Evolutionary conservation across 2,888 invertebrate species (phyloP).

Genomic region (Magallana nippona): DNA sequence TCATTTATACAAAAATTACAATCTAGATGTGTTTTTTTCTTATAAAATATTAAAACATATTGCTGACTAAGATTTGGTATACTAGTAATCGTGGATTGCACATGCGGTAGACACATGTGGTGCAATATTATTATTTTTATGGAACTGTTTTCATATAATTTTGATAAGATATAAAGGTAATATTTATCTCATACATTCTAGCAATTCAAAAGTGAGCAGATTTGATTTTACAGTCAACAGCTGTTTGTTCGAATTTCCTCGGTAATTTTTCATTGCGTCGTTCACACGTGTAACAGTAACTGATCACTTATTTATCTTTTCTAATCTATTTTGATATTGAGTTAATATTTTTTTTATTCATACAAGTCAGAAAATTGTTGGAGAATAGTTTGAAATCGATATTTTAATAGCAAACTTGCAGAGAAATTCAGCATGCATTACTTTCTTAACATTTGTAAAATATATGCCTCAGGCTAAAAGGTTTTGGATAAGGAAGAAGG

Average conservation of each 20-base stretch:
- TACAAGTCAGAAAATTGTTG: too few species aligned
- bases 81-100: not conserved
- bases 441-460: too few species aligned
- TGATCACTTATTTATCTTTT: not conserved
- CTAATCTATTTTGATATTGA: too few species aligned
- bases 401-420: too few species aligned
- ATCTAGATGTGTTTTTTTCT: not conserved
- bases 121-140: not conserved
- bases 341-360: too few species aligned
- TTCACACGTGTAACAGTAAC: not conserved
- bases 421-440: too few species aligned
- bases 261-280: not conserved
- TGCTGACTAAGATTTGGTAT: not conserved
- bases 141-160: too few species aligned
- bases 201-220: not conserved
- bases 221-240: not conserved
- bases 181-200: not conserved
- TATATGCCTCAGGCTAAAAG: too few species aligned
- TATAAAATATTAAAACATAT: not conserved
- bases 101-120: conserved; percentile 28
- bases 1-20: not conserved
- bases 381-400: too few species aligned
- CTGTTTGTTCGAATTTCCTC: conserved; percentile 15
- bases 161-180: too few species aligned
- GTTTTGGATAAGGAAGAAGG: too few species aligned